Percentiles rank a stretch among this genome's conserved stretches.
Conservation (phyloP, 37 sponge, comb jelly and placozoan genomes). For the Beroe ovata region DNA sequence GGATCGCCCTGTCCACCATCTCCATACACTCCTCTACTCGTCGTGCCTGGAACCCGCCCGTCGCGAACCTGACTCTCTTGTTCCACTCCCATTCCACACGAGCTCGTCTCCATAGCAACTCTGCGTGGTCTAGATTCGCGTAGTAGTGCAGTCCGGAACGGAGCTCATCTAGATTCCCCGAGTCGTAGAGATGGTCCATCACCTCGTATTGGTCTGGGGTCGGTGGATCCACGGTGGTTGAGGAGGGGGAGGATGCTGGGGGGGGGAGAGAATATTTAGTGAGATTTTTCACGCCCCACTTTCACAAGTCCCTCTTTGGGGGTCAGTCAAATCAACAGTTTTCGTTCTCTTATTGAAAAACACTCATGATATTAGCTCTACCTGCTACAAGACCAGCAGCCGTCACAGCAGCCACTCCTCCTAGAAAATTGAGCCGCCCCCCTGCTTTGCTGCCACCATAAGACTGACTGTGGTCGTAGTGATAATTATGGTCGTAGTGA, state of each 20-base stretch:
- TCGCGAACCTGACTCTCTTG: background rate
- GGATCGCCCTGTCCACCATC: background rate
- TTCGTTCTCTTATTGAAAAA: no score
- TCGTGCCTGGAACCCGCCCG: background rate
- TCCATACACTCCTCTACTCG: background rate
- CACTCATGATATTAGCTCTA: no score
- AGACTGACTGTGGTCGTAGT: no score
- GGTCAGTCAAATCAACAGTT: no score
- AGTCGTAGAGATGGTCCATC: background rate
- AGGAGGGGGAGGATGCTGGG: background rate
- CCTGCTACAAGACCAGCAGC: background rate
- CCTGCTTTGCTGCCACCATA: no score
- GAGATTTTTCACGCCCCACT: no score
- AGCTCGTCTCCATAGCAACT: slow-evolving; percentile 36
- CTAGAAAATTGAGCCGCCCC: no score
- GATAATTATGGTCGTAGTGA: no score
- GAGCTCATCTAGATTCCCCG: background rate
- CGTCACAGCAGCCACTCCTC: background rate
- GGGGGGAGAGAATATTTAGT: background rate
- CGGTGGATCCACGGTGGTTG: background rate
- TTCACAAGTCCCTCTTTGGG: no score
- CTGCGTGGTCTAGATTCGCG: background rate
- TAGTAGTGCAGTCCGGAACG: background rate
- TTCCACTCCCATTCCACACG: slow-evolving; percentile 15
- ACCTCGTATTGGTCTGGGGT: background rate